A percentile compares a stretch with the other conserved stretches of the same genome.
Conservation (phyloP, 1,140 invertebrate species). For the Mycetomoellerius zeteki region DNA sequence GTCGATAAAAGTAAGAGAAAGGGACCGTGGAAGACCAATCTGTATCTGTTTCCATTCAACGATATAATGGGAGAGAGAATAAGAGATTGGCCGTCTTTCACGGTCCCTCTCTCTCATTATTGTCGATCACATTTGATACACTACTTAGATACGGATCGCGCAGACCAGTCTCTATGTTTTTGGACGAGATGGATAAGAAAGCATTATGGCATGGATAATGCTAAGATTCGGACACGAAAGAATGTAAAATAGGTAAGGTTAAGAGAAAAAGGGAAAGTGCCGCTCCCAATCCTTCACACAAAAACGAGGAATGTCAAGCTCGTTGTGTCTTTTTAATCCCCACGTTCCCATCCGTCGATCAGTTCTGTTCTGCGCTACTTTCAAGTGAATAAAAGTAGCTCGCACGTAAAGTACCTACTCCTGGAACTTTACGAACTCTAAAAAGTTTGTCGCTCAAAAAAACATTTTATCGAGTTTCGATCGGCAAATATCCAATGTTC, state of each 20-base stretch:
- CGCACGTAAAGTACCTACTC: conserved; percentile 43
- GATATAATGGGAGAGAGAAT: too few species aligned
- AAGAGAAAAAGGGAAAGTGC: conserved; percentile 24
- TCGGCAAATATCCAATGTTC: conserved; percentile 44
- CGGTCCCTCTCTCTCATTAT: too few species aligned
- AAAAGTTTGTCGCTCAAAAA: conserved; percentile 59
- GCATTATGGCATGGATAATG: not conserved
- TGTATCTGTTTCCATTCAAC: too few species aligned
- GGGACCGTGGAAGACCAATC: too few species aligned
- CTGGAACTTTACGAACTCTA: conserved; percentile 39
- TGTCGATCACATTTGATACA: too few species aligned
- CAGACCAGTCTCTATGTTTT: too few species aligned
- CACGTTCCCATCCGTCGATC: not conserved
- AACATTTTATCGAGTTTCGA: conserved; percentile 66
- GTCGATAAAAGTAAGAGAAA: too few species aligned
- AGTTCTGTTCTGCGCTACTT: conserved; percentile 7
- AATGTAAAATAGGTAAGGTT: not conserved
- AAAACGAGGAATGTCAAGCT: conserved; percentile 39
- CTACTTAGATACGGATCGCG: too few species aligned
- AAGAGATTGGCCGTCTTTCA: too few species aligned
- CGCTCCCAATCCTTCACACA: conserved; percentile 20
- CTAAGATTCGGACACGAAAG: not conserved
- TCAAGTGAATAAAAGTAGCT: conserved; percentile 13
- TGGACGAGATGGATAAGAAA: too few species aligned
- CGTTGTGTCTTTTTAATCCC: not conserved